phyloP scores from a whole-genome alignment of 1,140 invertebrate species.

The Lanistes nyassanus region DNA sequence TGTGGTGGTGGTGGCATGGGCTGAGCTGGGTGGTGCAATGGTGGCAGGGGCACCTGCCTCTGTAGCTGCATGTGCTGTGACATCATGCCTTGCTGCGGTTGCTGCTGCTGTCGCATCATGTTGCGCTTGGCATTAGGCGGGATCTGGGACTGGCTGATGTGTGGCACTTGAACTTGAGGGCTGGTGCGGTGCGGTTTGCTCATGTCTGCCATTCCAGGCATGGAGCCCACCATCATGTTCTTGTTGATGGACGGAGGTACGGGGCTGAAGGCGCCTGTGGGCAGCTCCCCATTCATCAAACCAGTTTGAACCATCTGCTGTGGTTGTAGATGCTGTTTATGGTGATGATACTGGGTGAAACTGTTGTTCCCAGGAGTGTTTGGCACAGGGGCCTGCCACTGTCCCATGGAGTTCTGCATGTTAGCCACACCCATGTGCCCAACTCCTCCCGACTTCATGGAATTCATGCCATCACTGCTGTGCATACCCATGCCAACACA shows the following conservation, averaged over 20 bases:
- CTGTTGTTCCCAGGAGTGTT: background rate
- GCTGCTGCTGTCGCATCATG: slow-evolving; percentile 38
- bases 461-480: background rate
- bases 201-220: slow-evolving; percentile 12
- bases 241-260: background rate
- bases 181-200: slow-evolving; percentile 55
- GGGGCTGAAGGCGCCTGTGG: background rate
- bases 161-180: slow-evolving; percentile 65
- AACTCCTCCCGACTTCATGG: too few species aligned
- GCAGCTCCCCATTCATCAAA: slow-evolving; percentile 2
- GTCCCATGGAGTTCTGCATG: background rate
- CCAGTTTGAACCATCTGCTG: background rate
- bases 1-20: slow-evolving; percentile 12
- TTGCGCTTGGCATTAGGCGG: slow-evolving; percentile 60
- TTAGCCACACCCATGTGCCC: background rate
- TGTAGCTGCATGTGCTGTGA: slow-evolving; percentile 29
- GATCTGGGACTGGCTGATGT: slow-evolving; percentile 64
- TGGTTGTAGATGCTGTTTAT: background rate
- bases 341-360: slow-evolving; percentile 2
- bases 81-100: slow-evolving; percentile 25
- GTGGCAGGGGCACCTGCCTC: slow-evolving; percentile 19
- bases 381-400: slow-evolving; percentile 3
- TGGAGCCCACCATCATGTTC: background rate
- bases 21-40: slow-evolving; percentile 22
- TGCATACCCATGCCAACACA: background rate